Conservation (phyloP, 2,113 vertebrate species). For the Machaerirhynchus nigripectus region DNA sequence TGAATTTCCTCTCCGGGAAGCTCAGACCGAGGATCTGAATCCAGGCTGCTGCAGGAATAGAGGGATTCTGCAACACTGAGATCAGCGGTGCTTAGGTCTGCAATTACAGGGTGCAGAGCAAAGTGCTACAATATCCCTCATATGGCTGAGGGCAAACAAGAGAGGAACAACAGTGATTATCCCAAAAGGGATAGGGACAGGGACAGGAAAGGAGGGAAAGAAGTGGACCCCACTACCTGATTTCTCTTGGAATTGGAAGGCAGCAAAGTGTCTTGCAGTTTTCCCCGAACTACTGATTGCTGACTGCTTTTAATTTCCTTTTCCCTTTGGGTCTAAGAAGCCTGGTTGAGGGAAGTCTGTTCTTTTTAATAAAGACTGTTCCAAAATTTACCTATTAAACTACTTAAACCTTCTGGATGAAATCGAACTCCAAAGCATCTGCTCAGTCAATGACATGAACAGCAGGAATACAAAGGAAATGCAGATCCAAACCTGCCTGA, state of each 20-base stretch:
- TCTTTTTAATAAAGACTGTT: not conserved
- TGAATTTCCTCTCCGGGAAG: not conserved
- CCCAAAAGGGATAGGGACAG: not conserved
- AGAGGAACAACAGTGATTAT: not conserved
- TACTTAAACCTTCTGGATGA: not conserved
- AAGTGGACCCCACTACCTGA: not conserved
- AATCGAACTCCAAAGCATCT: not conserved
- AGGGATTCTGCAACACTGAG: not conserved
- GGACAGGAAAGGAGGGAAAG: not conserved
- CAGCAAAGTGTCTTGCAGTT: not conserved
- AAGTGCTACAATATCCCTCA: not conserved
- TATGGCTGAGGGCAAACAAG: not conserved
- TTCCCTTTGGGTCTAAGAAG: not conserved
- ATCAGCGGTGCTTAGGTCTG: not conserved
- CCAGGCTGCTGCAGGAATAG: not conserved
- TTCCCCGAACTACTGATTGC: not conserved
- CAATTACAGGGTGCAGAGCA: not conserved
- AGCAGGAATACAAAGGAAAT: not conserved
- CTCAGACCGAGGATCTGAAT: not conserved
- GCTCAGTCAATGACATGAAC: not conserved
- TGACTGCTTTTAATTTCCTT: not conserved
- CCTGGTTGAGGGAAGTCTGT: not conserved
- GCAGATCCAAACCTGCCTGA: not conserved
- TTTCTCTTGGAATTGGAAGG: not conserved
- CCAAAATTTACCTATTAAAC: not conserved